Evolutionary conservation across 2,113 vertebrate species (phyloP).

Genomic region (Pimephales promelas): DNA sequence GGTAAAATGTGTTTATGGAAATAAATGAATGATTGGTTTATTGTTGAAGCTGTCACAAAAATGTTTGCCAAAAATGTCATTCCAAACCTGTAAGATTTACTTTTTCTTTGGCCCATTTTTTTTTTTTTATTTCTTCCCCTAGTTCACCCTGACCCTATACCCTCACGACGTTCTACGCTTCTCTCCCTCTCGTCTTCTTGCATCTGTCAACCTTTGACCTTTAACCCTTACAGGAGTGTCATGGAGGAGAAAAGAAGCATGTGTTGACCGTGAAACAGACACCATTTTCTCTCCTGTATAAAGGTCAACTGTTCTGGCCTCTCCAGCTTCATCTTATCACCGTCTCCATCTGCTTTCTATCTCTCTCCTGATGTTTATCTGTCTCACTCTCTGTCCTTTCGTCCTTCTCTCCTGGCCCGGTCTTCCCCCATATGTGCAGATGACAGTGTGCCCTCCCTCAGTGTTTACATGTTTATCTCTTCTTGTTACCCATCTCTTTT

Average conservation of each 20-base stretch:
- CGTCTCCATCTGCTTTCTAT: constrained; percentile 45
- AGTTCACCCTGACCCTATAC: constrained; percentile 60
- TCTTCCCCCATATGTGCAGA: background rate
- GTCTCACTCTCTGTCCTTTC: constrained; percentile 21
- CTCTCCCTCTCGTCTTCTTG: constrained; percentile 59
- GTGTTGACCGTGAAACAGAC: constrained; percentile 66
- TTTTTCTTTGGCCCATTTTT: background rate
- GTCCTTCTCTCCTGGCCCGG: background rate
- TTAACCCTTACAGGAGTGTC: constrained; percentile 56
- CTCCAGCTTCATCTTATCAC: constrained; percentile 28
- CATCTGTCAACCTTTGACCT: constrained; percentile 77
- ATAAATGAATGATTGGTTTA: background rate
- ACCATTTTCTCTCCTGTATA: constrained; percentile 44
- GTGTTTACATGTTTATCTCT: constrained; percentile 26
- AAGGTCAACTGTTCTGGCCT: constrained; percentile 40
- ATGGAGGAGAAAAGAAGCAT: constrained; percentile 52
- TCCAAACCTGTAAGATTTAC: background rate
- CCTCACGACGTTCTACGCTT: constrained; percentile 56
- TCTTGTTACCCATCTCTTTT: constrained; percentile 4
- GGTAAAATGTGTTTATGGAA: constrained; percentile 10
- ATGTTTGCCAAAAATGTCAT: constrained; percentile 9
- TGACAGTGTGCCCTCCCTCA: constrained; percentile 10
- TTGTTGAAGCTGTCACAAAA: background rate
- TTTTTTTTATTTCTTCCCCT: constrained; percentile 37
- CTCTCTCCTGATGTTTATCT: constrained; percentile 45